Evolutionary conservation across 2,113 vertebrate genomes (phyloP), one percentile per base, ranked within the genome.

Genomic region (Crotalus tigris): DNA sequence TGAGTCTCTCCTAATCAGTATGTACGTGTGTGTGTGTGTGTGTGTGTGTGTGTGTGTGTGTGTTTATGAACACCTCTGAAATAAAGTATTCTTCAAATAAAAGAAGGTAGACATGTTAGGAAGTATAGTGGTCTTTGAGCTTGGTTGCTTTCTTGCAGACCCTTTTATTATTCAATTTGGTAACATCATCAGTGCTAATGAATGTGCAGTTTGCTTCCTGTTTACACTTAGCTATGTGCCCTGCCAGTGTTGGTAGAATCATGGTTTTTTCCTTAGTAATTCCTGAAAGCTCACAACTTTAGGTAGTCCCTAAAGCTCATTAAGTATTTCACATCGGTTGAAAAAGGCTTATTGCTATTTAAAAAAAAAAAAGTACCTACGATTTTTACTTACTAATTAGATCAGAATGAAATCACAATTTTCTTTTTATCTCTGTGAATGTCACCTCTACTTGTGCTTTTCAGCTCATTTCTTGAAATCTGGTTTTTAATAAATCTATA

Each of bases 31-130:
- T 75, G 13, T 33, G 0, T 69, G 4, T 13, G 0, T 69, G 64
- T 55, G 53, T 3, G 9, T 75, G n/a, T 75, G 13, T 33, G 0
- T 69, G 4, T 13, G 0, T 69, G 64, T 55, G 53, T 3, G 9
- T 59, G 58, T 59, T 24, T 61, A 61, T 61, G 10, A 9, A 61
- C 7, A 88, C 93, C 46, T 92, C 89, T 94, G 85, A 51, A 94
- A 95, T 87, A 87, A 94, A 93, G 88, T 0, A 94, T 94, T 96
- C 93, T 89, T 95, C 89, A 95, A 94, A 92, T 89, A 96, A 94
- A 7, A 94, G 61, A 33, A 75, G 12, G 1, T 5, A 69, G 29
- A 69, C 64, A 75, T 15, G 13, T 69, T 69, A 69, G 15, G 64
- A 69, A 12, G 29, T 69, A 33, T n/a, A 13, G 15, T 39, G 1